phyloP scores from a whole-genome alignment of 2,888 invertebrate genomes.

The Allolobophora icterica region DNA sequence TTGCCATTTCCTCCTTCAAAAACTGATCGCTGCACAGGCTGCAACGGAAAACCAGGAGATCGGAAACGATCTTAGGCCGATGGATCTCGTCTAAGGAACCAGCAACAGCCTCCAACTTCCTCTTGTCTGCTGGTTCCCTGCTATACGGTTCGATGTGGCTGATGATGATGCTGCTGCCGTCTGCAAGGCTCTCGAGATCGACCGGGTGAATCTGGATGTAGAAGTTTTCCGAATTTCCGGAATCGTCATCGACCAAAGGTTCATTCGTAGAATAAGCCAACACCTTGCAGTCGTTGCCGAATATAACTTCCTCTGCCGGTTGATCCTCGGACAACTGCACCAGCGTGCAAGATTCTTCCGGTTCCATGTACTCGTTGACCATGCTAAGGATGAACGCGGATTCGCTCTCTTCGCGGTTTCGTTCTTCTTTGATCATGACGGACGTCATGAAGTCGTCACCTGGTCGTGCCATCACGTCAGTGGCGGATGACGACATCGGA shows the following conservation, averaged over 20 bases:
- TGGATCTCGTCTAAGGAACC: not conserved
- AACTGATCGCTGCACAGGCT: not conserved
- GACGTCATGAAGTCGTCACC: conserved; percentile 19
- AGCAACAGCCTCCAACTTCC: not conserved
- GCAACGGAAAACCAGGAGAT: conserved; percentile 1
- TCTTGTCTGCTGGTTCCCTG: not conserved
- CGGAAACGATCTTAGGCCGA: not conserved
- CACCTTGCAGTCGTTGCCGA: not conserved
- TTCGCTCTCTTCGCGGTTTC: not conserved
- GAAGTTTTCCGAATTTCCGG: not conserved
- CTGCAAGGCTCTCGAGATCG: not conserved
- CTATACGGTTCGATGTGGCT: not conserved
- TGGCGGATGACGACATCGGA: not conserved
- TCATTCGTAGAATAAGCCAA: not conserved
- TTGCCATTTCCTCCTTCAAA: not conserved
- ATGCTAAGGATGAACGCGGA: not conserved
- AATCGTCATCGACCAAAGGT: not conserved
- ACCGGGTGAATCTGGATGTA: conserved; percentile 2
- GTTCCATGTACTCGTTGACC: not conserved
- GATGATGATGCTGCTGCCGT: conserved; percentile 13
- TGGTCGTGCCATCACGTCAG: not conserved
- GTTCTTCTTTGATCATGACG: not conserved
- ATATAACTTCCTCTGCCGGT: not conserved
- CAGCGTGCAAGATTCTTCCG: not conserved
- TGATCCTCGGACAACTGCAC: not conserved